phyloP scores from a whole-genome alignment of 2,888 invertebrate genomes.

The Eilema griseolum region DNA sequence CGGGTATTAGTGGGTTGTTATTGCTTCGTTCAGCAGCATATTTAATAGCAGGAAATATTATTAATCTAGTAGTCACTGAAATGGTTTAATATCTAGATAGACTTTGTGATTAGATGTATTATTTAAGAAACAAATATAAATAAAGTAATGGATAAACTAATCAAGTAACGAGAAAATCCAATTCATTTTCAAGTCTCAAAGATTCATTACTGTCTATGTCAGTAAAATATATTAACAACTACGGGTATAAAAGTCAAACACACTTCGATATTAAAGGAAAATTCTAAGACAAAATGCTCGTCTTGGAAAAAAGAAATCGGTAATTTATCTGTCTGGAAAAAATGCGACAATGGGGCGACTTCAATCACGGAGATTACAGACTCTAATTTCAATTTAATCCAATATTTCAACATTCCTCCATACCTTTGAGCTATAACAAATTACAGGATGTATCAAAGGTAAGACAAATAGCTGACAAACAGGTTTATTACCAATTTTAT shows the following conservation, averaged over 20 bases:
- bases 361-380: slow-evolving; percentile 44
- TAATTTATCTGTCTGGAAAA: slow-evolving; percentile 31
- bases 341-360: slow-evolving; percentile 33
- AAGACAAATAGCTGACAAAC: slow-evolving; percentile 31
- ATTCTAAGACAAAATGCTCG: slow-evolving; percentile 13
- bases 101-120: not conserved
- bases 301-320: slow-evolving; percentile 22
- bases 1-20: slow-evolving; percentile 34
- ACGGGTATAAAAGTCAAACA: slow-evolving; percentile 2
- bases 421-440: slow-evolving; percentile 34
- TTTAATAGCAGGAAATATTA: not conserved
- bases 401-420: slow-evolving; percentile 43
- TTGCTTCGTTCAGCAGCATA: slow-evolving; percentile 17
- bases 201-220: slow-evolving; percentile 6
- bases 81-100: not conserved
- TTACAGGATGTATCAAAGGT: slow-evolving; percentile 39
- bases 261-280: slow-evolving; percentile 13
- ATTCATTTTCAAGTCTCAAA: slow-evolving; percentile 5
- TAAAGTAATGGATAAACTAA: not conserved
- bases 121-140: not conserved
- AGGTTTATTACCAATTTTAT: slow-evolving; percentile 30
- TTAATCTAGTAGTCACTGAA: not conserved
- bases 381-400: slow-evolving; percentile 46
- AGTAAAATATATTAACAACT: not conserved
- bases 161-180: not conserved